Evolutionary conservation across 2,113 vertebrate genomes (phyloP), one percentile per base, ranked within the genome.

Genomic region (Mesembrinibis cayennensis): DNA sequence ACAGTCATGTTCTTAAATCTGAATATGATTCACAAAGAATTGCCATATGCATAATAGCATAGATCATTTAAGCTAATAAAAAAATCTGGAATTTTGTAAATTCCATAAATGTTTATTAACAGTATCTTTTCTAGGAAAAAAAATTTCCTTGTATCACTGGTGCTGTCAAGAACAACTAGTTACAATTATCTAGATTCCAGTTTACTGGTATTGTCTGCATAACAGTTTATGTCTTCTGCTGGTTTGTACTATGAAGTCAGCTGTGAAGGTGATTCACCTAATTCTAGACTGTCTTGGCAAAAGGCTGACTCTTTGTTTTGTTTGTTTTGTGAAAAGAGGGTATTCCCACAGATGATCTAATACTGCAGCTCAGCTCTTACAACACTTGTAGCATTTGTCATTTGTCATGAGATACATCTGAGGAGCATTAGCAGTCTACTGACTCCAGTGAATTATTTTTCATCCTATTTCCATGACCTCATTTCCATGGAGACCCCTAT

Each of bases 331-430:
- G 87, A 76, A 67, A 92, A 87, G 49, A 79, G 84, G 89, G 83
- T 91, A 95, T 96, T 96, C 89, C 95, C 87, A 94, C 77, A 95
- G 89, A 94, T 95, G 70, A 95, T 58, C 66, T 95, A 95, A 92
- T 72, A 79, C 70, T 42, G 66, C n/a, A 82, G 52, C 81, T 91
- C 70, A 53, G 69, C 53, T 82, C 73, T 87, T 85, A 69, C 17
- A 93, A n/a, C 49, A 53, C 89, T 92, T 92, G 16, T 16, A 95
- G 70, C 58, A 85, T 91, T 93, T 96, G 70, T 90, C 91, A 93
- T 93, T 93, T 92, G 87, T 93, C 94, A 90, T 66, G 50, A 66
- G 45, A 87, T 55, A 91, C 38, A 86, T 93, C 87, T 89, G 84
- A 95, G 66, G 45, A 91, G 45, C 53, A 89, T 93, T 91, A 93